Conservation (phyloP, 37 sponge, comb jelly and placozoan species). For the Amphimedon queenslandica region DNA sequence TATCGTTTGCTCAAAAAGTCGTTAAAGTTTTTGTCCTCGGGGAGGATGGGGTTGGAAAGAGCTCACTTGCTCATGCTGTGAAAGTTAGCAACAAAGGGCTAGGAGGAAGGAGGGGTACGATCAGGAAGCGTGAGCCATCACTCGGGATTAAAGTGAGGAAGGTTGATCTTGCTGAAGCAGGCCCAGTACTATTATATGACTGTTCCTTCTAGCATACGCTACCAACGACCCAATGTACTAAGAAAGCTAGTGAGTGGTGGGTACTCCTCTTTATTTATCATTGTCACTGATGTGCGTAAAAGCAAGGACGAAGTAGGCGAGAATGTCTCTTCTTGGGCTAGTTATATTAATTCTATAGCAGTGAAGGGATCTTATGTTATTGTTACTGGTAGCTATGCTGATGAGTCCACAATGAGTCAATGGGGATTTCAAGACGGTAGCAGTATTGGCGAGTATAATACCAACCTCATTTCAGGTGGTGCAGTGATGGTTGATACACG, state of each 20-base stretch:
- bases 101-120: neutral
- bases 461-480: neutral
- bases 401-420: neutral
- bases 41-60: neutral
- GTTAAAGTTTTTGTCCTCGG: neutral
- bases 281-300: neutral
- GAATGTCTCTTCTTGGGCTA: neutral
- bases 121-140: neutral
- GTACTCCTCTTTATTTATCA: neutral
- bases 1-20: neutral
- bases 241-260: neutral
- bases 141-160: neutral
- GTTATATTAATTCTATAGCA: neutral
- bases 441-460: neutral
- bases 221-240: neutral
- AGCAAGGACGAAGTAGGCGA: neutral
- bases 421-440: neutral
- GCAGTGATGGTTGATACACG: neutral
- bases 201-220: neutral
- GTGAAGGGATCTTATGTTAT: neutral
- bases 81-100: neutral
- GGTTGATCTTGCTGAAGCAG: neutral
- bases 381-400: neutral
- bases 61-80: neutral
- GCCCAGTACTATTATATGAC: neutral